Percentiles rank a stretch among this genome's conserved stretches.
Conservation (phyloP, 64 coral and sea anemone genomes). For the Platygyra sinensis region DNA sequence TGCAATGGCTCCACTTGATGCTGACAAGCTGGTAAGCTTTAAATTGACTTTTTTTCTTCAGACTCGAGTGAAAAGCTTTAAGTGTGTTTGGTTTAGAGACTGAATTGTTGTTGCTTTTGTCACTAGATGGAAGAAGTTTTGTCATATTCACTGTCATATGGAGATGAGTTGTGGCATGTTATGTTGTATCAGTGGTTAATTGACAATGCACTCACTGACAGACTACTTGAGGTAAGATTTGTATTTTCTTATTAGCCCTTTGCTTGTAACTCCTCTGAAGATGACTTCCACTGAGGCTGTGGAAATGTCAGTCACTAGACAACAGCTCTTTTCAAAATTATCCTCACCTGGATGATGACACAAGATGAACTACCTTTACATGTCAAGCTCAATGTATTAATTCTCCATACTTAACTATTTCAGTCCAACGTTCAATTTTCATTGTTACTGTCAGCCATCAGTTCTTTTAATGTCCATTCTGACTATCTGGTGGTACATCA, state of each 20-base stretch:
- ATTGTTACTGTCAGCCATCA: too few species aligned
- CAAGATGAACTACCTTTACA: background rate
- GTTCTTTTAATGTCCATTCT: too few species aligned
- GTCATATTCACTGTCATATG: slow-evolving; percentile 65
- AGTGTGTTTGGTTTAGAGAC: background rate
- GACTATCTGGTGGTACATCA: too few species aligned
- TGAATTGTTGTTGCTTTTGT: background rate
- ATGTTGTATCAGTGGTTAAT: slow-evolving; percentile 94
- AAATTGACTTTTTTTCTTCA: background rate
- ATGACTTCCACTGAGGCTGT: too few species aligned
- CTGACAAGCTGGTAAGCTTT: slow-evolving; percentile 73
- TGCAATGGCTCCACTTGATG: slow-evolving; percentile 70
- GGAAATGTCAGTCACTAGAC: too few species aligned
- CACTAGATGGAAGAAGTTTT: slow-evolving; percentile 86
- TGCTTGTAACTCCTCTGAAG: background rate
- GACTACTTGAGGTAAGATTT: slow-evolving; percentile 74
- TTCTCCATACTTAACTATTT: too few species aligned
- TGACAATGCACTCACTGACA: slow-evolving; percentile 88
- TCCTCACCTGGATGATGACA: too few species aligned
- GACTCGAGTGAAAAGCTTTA: too few species aligned
- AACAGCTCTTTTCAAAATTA: too few species aligned
- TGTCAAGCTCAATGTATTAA: too few species aligned
- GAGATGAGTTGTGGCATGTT: slow-evolving; percentile 91
- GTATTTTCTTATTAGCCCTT: background rate
- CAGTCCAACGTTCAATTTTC: too few species aligned